Conservation (phyloP, 2,113 vertebrate genomes). For the Calyptommatus sinebrachiatus region DNA sequence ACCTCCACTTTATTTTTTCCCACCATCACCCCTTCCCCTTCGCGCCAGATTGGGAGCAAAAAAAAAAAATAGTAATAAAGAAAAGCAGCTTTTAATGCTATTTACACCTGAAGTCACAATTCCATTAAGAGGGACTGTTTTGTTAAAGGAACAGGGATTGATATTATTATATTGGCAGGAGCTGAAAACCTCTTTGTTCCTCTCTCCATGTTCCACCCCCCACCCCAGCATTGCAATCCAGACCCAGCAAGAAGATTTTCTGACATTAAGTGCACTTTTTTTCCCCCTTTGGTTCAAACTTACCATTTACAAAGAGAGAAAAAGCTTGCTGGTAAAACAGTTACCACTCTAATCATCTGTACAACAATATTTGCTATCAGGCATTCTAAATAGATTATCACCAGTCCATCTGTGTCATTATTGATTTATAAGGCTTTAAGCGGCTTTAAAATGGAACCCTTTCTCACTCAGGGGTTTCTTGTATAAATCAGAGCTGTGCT, state of each 20-base stretch:
- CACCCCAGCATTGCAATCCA: constrained; percentile 68
- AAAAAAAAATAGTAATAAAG: constrained; percentile 29
- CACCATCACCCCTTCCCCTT: constrained; percentile 57
- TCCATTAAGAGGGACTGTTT: constrained; percentile 84
- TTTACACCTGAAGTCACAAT: constrained; percentile 92
- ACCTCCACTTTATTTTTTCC: constrained; percentile 96
- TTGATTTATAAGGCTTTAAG: constrained; percentile 99
- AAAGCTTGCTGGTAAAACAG: constrained; percentile 88
- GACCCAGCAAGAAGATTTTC: constrained; percentile 73
- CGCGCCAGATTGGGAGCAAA: constrained; percentile 80
- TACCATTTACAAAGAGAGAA: constrained; percentile 76
- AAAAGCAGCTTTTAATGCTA: constrained; percentile 85
- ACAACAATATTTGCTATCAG: constrained; percentile 99
- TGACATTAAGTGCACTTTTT: constrained; percentile 75
- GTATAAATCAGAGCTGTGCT: constrained; percentile 88
- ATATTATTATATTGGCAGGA: constrained; percentile 91
- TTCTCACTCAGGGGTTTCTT: constrained; percentile 88
- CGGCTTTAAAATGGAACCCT: constrained; percentile 94
- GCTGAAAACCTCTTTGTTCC: constrained; percentile 86
- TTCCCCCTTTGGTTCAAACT: constrained; percentile 66
- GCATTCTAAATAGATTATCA: constrained; percentile 99
- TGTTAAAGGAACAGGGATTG: constrained; percentile 91
- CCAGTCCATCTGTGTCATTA: constrained; percentile 99
- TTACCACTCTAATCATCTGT: constrained; percentile 97
- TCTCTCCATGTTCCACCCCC: constrained; percentile 65